A percentile compares a stretch with the other conserved stretches of the same genome.
Conservation (phyloP, 2,113 vertebrate genomes). For the Symphodus melops region DNA sequence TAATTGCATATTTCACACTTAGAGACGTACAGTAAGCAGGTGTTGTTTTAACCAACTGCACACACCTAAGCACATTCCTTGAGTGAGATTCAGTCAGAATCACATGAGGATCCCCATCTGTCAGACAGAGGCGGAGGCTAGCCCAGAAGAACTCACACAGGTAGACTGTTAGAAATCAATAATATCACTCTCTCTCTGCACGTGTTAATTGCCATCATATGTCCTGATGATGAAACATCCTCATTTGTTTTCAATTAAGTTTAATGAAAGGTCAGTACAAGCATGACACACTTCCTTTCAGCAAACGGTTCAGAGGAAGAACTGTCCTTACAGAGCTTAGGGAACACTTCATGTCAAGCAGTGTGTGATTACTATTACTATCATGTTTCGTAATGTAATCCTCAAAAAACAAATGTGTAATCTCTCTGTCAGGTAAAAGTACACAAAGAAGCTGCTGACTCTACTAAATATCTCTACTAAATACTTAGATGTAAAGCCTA, state of each 20-base stretch:
- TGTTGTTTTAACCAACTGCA: constrained; percentile 66
- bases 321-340: neutral
- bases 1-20: constrained; percentile 45
- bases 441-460: too few relatives aligned
- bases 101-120: constrained; percentile 68
- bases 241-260: constrained; percentile 53
- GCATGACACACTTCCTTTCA: constrained; percentile 9
- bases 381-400: neutral
- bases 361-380: too few relatives aligned
- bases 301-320: constrained; percentile 8
- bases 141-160: constrained; percentile 52
- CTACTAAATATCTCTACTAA: too few relatives aligned
- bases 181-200: constrained; percentile 34
- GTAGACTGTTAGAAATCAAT: constrained; percentile 54
- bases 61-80: constrained; percentile 50
- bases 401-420: neutral
- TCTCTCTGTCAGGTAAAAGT: too few relatives aligned
- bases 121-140: constrained; percentile 51
- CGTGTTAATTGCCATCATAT: constrained; percentile 49
- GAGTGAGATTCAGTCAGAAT: constrained; percentile 64
- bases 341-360: neutral
- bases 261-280: constrained; percentile 41
- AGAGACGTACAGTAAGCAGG: constrained; percentile 45
- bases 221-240: constrained; percentile 22
- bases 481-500: too few relatives aligned